Evolutionary conservation across 1,140 invertebrate genomes (phyloP).

Genomic region (Globodera rostochiensis): DNA sequence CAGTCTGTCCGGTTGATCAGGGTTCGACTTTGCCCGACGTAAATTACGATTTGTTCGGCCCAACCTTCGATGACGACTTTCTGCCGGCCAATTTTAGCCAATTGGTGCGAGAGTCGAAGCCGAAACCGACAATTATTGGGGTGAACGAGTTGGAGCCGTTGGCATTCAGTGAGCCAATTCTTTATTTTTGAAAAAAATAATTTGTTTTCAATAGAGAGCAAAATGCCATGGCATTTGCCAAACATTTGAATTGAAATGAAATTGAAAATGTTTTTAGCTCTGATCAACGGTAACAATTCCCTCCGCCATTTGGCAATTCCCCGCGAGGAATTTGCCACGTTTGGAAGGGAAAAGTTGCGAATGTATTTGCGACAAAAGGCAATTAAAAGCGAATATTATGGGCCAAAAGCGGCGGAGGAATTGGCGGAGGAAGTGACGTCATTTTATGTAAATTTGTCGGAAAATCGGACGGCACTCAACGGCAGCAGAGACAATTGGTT

Average conservation of each 20-base stretch:
- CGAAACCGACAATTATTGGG: constrained; percentile 43
- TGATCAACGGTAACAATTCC: constrained; percentile 18
- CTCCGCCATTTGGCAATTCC: constrained; percentile 27
- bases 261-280: not conserved
- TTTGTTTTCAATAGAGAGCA: too few species aligned
- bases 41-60: constrained; percentile 37
- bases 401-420: constrained; percentile 3
- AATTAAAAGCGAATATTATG: constrained; percentile 25
- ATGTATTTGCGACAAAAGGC: constrained; percentile 22
- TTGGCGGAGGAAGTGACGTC: constrained; percentile 2
- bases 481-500: constrained; percentile 23
- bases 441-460: constrained; percentile 26
- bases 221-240: too few species aligned
- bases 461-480: not conserved
- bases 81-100: constrained; percentile 37
- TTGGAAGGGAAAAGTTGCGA: constrained; percentile 18
- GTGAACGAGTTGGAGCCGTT: constrained; percentile 33
- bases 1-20: constrained; percentile 1
- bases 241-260: too few species aligned
- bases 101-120: constrained; percentile 36
- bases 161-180: constrained; percentile 29
- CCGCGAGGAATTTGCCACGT: constrained; percentile 1
- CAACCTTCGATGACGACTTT: constrained; percentile 37
- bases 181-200: not conserved
- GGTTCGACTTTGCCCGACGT: constrained; percentile 28